Percentiles rank a stretch among this genome's conserved stretches.
These are phyloP conservation scores for Macrosiphum euphorbiae DNA, from an alignment of 2,888 invertebrate species.

Conservation along the genomic window DNA sequence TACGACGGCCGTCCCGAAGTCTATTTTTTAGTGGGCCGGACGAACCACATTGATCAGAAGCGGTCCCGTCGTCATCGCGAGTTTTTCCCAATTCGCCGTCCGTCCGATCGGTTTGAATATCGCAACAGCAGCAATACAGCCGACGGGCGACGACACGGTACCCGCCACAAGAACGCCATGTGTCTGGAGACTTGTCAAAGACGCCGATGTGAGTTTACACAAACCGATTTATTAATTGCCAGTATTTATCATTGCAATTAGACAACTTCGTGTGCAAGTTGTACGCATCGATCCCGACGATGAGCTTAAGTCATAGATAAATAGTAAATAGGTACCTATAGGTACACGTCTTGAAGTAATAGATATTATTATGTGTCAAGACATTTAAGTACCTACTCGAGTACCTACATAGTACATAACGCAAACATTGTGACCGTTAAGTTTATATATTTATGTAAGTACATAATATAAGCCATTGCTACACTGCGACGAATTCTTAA, in stretches of 20 bases:
- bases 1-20: not conserved
- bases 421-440: too few species aligned
- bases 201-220: constrained; percentile 43
- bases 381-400: too few species aligned
- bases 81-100: not conserved
- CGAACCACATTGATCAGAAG: not conserved
- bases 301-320: too few species aligned
- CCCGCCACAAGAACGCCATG: not conserved
- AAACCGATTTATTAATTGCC: not conserved
- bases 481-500: too few species aligned
- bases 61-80: not conserved
- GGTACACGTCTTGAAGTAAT: too few species aligned
- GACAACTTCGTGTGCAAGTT: not conserved
- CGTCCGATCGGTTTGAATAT: not conserved
- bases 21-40: not conserved
- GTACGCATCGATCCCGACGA: not conserved
- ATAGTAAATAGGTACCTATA: too few species aligned
- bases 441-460: too few species aligned
- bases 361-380: too few species aligned
- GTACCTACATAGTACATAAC: too few species aligned
- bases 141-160: constrained; percentile 59
- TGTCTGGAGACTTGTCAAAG: constrained; percentile 56
- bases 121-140: not conserved
- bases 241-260: not conserved
- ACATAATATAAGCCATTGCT: too few species aligned